phyloP scores from a whole-genome alignment of 2,113 vertebrate genomes.

The Zapornia atra region DNA sequence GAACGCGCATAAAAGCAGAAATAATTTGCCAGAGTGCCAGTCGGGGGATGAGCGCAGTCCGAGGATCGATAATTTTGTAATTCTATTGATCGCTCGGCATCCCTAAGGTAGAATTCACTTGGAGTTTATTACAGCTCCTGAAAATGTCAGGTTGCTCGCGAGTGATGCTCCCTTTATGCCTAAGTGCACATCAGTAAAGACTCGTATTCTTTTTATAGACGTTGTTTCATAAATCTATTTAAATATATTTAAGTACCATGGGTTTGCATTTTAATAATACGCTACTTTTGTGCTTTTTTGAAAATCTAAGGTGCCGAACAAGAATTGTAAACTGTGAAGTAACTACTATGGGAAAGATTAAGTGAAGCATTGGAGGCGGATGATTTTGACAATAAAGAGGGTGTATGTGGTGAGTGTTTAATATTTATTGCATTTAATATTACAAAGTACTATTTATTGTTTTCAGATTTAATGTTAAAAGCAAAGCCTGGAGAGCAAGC shows the following conservation, averaged over 20 bases:
- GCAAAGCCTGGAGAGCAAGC: conserved; percentile 11
- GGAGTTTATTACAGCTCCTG: background rate
- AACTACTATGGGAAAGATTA: conserved; percentile 80
- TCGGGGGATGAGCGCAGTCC: background rate
- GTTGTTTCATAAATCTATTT: conserved; percentile 39
- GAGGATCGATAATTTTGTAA: background rate
- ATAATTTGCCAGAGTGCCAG: background rate
- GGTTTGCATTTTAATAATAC: conserved; percentile 51
- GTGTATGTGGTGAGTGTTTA: conserved; percentile 77
- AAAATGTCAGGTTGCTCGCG: background rate
- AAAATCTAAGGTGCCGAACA: conserved; percentile 77
- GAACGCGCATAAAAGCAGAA: background rate
- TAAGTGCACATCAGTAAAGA: conserved; percentile 4
- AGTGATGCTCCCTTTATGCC: background rate
- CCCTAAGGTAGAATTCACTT: background rate
- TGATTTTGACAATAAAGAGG: conserved; percentile 71
- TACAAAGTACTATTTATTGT: conserved; percentile 51
- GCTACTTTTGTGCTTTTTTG: conserved; percentile 63
- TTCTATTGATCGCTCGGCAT: background rate
- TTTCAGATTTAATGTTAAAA: conserved; percentile 41
- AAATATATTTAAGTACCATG: conserved; percentile 35
- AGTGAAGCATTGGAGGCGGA: conserved; percentile 75
- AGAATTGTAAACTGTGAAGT: conserved; percentile 81
- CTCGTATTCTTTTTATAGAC: background rate
- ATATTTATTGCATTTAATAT: conserved; percentile 49